Conservation (phyloP, 2,113 vertebrate species). For the Proteles cristata region DNA sequence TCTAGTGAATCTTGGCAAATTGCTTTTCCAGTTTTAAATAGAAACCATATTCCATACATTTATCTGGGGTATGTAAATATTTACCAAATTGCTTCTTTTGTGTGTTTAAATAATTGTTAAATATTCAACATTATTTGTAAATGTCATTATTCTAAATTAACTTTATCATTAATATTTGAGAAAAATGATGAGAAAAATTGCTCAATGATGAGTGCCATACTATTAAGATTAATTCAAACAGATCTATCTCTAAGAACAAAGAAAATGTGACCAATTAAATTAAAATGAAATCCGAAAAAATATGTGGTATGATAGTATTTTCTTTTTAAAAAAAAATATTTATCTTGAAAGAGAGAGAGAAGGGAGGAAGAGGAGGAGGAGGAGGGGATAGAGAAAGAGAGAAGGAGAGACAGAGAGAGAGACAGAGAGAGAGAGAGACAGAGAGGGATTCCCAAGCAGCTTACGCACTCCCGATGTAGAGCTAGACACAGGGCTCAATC, state of each 20-base stretch:
- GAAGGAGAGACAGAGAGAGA: too few species aligned
- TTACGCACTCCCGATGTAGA: too few species aligned
- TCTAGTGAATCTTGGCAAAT: background rate
- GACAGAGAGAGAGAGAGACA: too few species aligned
- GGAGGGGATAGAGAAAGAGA: too few species aligned
- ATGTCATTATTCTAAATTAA: slow-evolving; percentile 2
- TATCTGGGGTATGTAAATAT: background rate
- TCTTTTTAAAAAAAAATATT: background rate
- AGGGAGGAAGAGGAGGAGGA: too few species aligned
- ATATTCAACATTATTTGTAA: background rate
- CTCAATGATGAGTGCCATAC: background rate
- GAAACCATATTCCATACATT: background rate
- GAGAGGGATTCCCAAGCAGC: too few species aligned
- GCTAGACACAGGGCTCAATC: too few species aligned
- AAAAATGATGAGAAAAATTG: background rate
- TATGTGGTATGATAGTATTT: background rate
- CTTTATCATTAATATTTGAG: background rate
- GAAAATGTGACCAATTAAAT: background rate
- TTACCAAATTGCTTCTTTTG: background rate
- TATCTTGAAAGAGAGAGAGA: too few species aligned
- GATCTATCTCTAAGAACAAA: background rate
- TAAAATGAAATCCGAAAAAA: background rate
- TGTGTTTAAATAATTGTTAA: background rate
- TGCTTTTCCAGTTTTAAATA: background rate
- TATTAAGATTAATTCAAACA: background rate